These are phyloP conservation scores for Penaeus japonicus DNA, from an alignment of 1,140 invertebrate genomes.

Conservation along the genomic window DNA sequence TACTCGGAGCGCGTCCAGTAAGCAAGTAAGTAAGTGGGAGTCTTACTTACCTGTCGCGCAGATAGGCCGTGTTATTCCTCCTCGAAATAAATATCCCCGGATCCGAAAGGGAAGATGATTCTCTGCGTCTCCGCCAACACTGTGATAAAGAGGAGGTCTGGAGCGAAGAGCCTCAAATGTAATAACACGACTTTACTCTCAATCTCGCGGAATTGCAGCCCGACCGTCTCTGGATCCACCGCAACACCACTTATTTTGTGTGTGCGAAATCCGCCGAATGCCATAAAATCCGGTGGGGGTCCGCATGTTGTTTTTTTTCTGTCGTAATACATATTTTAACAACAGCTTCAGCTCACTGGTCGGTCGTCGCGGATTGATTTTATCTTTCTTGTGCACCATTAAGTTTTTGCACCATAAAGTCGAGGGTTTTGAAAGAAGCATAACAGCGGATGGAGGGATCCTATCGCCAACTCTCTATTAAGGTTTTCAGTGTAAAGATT, in stretches of 20 bases:
- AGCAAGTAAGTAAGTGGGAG: too few relatives aligned
- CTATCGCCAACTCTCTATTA: too few relatives aligned
- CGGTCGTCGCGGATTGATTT: neutral
- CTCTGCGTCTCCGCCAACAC: too few relatives aligned
- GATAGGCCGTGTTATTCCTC: neutral
- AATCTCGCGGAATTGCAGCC: constrained; percentile 52
- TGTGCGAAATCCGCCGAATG: constrained; percentile 36
- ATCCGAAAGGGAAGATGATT: neutral
- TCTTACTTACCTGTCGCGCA: too few relatives aligned
- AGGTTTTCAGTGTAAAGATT: too few relatives aligned
- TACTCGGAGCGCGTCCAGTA: too few relatives aligned
- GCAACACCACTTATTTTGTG: constrained; percentile 40
- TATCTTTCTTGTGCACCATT: constrained; percentile 28
- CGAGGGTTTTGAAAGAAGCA: neutral
- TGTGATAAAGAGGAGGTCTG: constrained; percentile 22
- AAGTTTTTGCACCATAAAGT: constrained; percentile 20
- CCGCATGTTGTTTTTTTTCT: neutral
- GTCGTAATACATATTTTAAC: neutral
- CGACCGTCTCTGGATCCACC: constrained; percentile 11
- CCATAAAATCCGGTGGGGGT: constrained; percentile 31
- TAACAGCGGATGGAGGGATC: too few relatives aligned
- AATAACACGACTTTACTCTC: constrained; percentile 52
- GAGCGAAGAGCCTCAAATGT: constrained; percentile 37
- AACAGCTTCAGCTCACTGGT: neutral
- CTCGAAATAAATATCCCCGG: neutral